Percentiles rank a stretch among this genome's conserved stretches.
Conservation (phyloP, 2,113 vertebrate species). For the Ctenomys sociabilis region DNA sequence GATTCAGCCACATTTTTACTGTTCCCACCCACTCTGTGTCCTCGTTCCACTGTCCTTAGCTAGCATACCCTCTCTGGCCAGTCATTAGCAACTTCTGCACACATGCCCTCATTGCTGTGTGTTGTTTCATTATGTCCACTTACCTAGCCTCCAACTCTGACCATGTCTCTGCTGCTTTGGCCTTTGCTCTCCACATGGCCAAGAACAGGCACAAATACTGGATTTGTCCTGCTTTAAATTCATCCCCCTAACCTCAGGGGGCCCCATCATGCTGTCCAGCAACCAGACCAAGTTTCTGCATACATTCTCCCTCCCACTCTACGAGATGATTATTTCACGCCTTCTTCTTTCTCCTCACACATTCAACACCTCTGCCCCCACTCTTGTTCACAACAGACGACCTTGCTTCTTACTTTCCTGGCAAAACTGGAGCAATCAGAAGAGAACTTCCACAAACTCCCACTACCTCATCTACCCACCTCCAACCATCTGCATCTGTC, state of each 20-base stretch:
- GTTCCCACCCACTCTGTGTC: not conserved
- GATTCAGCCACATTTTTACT: not conserved
- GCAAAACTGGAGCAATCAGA: slow-evolving; percentile 57
- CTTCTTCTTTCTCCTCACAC: slow-evolving; percentile 47
- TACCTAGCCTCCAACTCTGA: not conserved
- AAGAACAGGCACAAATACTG: not conserved
- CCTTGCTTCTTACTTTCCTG: slow-evolving; percentile 44
- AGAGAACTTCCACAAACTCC: slow-evolving; percentile 65
- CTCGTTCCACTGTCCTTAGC: not conserved
- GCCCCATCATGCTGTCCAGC: not conserved
- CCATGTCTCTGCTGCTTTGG: not conserved
- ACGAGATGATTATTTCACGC: not conserved
- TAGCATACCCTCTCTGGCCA: not conserved
- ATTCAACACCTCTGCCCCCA: slow-evolving; percentile 49
- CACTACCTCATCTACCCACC: slow-evolving; percentile 52
- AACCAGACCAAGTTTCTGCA: not conserved
- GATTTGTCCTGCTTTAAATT: not conserved
- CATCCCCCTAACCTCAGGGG: not conserved
- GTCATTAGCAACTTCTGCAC: not conserved
- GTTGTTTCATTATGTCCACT: not conserved
- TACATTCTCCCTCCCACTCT: not conserved
- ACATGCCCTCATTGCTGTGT: not conserved
- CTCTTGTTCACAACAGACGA: not conserved
- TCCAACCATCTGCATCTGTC: slow-evolving; percentile 51
- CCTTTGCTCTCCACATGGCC: not conserved